Conservation (phyloP, 2,113 vertebrate genomes). For the Xiphias gladius region DNA sequence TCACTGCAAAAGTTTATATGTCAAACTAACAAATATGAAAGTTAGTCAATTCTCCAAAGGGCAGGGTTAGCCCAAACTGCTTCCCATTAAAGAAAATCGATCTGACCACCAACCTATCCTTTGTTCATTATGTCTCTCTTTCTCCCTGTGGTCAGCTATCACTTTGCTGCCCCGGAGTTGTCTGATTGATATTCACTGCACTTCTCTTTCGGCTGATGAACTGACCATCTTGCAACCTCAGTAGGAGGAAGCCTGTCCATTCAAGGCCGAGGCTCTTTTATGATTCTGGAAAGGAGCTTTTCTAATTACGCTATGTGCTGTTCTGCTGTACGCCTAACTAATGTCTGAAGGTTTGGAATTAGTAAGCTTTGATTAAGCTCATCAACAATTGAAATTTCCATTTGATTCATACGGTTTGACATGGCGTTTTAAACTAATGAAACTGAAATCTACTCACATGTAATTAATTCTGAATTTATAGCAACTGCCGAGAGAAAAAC, state of each 20-base stretch:
- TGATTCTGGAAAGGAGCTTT: constrained; percentile 31
- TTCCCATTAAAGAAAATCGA: constrained; percentile 17
- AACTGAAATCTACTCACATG: not conserved
- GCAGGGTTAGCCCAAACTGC: constrained; percentile 9
- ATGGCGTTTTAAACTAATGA: not conserved
- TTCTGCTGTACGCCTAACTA: not conserved
- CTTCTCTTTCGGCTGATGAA: constrained; percentile 48
- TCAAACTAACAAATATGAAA: constrained; percentile 1
- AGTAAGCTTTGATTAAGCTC: not conserved
- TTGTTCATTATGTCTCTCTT: constrained; percentile 19
- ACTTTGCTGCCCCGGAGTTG: constrained; percentile 26
- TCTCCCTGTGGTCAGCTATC: constrained; percentile 35
- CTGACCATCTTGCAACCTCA: constrained; percentile 60
- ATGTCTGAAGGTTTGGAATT: constrained; percentile 4
- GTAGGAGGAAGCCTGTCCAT: constrained; percentile 62
- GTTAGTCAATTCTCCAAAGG: not conserved
- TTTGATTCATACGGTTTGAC: not conserved
- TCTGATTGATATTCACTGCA: constrained; percentile 68
- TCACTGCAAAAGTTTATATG: constrained; percentile 14
- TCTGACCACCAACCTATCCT: constrained; percentile 10
- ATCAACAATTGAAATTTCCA: not conserved
- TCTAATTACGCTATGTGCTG: constrained; percentile 20
- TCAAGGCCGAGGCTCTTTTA: constrained; percentile 40
- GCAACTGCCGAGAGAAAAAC: not conserved
- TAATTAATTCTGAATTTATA: not conserved